Evolutionary conservation across 2,113 vertebrate species (phyloP).

Genomic region (Psittacus erithacus): DNA sequence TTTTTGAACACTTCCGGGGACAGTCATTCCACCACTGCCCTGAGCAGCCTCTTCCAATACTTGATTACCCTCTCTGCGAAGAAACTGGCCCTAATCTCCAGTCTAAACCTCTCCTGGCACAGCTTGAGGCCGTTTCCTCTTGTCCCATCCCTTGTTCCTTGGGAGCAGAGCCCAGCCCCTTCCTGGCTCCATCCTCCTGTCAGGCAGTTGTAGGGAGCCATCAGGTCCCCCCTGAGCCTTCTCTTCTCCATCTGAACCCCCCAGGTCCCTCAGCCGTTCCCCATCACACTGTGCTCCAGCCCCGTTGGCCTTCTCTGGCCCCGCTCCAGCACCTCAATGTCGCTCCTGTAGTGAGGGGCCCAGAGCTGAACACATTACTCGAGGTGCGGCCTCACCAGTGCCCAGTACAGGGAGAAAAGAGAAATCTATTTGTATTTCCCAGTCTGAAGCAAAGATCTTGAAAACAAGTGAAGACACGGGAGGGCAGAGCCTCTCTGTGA

Average conservation of each 20-base stretch:
- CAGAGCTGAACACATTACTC: neutral
- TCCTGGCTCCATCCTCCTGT: neutral
- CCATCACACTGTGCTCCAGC: neutral
- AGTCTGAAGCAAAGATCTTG: neutral
- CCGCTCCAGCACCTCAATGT: neutral
- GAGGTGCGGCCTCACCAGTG: neutral
- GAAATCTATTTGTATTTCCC: neutral
- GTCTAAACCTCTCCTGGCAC: accelerated
- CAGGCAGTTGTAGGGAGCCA: neutral
- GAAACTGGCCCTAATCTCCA: neutral
- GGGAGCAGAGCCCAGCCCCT: neutral
- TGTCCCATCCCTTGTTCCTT: neutral
- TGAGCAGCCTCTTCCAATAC: neutral
- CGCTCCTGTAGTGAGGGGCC: neutral
- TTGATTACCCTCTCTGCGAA: neutral
- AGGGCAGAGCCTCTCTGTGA: neutral
- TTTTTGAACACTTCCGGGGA: neutral
- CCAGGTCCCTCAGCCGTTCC: neutral
- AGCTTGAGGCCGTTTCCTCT: neutral
- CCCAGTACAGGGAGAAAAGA: neutral
- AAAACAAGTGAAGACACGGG: neutral
- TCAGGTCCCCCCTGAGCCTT: neutral
- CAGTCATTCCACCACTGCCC: neutral
- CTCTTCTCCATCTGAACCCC: neutral
- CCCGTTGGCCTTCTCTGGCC: neutral